Evolutionary conservation across 2,113 vertebrate genomes (phyloP), one percentile per base, ranked within the genome.

Genomic region (Trachemys scripta): DNA sequence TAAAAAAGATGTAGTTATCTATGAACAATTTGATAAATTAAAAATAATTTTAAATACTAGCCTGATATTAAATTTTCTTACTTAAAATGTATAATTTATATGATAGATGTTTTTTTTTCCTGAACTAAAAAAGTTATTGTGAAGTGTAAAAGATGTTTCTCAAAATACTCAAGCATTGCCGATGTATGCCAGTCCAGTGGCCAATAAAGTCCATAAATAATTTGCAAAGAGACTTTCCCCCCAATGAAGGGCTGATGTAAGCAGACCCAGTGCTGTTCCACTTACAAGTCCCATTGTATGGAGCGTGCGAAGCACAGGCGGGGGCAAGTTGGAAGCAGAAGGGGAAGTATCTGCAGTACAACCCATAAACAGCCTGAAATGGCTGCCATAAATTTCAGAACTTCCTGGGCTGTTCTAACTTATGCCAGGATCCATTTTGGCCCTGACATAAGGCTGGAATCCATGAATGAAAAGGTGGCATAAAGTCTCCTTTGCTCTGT

Each of bases 141-240:
- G 62, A 78, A 87, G 72, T 82, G 54, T 42, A 54, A 51, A 62
- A 90, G 35, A 17, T 27, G 0, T 89, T 84, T 85, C 87, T 84
- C 59, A 65, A 47, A 75, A 45, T 53, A 59, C 0, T 5, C 53
- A 80, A 31, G 24, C 0, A 0, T 27, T 75, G 31, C 5, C 62
- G 3, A 31, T 57, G 5, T 22, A 3, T 80, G 50, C 8, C 57
- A 50, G 6, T 47, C 62, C 31, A 69, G 38, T 76, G 81, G 51
- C 53, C 11, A 31, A 51, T 81, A 78, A 27, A 84, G 19, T n/a
- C 27, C 16, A 5, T 54, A 3, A 80, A 76, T 50, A 0, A 75
- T 56, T 84, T 84, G 3, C 49, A 79, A 80, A 90, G 49, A 35
- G 85, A n/a, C 79, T 84, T 91, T 89, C 22, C 19, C 53, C 78